Evolutionary conservation across 1,140 invertebrate species (phyloP).

Genomic region (Cyphomyrmex costatus): DNA sequence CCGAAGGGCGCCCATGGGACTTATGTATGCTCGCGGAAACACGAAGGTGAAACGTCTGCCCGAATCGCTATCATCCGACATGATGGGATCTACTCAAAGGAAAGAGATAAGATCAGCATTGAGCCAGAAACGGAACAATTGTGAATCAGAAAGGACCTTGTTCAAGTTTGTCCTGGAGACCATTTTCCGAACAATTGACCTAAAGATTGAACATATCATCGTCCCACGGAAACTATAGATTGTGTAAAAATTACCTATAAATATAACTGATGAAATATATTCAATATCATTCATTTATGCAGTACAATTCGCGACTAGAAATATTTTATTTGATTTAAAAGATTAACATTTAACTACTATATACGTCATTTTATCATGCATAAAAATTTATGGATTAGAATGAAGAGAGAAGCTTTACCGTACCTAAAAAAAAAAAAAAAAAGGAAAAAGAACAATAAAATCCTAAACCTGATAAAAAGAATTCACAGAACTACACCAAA

Average conservation of each 20-base stretch:
- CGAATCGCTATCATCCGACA: constrained; percentile 19
- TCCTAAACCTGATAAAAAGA: not conserved
- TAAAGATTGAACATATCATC: too few relatives aligned
- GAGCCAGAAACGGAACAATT: not conserved
- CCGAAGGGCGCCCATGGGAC: constrained; percentile 22
- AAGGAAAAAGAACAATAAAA: not conserved
- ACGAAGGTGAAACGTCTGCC: not conserved
- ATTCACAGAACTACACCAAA: not conserved
- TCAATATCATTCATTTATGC: not conserved
- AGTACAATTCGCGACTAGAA: not conserved
- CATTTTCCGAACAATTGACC: not conserved
- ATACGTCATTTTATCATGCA: not conserved
- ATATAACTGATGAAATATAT: not conserved
- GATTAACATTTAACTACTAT: constrained; percentile 11
- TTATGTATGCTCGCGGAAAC: constrained; percentile 13
- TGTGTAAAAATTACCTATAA: constrained; percentile 1
- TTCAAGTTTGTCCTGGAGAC: not conserved
- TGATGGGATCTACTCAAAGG: not conserved
- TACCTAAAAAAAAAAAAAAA: not conserved
- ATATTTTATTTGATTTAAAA: not conserved
- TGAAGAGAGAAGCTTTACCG: not conserved
- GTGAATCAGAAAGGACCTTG: not conserved
- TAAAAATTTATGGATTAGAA: not conserved
- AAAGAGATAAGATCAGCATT: constrained; percentile 13
- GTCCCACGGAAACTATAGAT: not conserved